phyloP scores from a whole-genome alignment of 2,888 invertebrate species.

The Odontomyia ornata region DNA sequence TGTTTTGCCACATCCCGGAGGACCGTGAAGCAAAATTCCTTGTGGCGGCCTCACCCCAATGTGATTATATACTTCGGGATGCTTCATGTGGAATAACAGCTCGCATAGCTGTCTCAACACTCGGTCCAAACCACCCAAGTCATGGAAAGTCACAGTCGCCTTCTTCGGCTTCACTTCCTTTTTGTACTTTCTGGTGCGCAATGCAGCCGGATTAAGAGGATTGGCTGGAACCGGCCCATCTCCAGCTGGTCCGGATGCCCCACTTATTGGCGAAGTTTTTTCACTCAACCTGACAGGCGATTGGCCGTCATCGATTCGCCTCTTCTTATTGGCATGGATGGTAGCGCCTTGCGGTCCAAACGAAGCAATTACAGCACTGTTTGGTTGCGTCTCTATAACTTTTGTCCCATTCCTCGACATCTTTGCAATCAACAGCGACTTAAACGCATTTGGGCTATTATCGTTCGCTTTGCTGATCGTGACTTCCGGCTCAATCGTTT shows the following conservation, averaged over 20 bases:
- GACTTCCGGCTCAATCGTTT: conserved; percentile 58
- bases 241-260: not conserved
- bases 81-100: conserved; percentile 84
- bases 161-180: conserved; percentile 41
- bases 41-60: conserved; percentile 88
- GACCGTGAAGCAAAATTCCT: conserved; percentile 93
- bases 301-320: conserved; percentile 49
- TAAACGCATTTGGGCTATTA: not conserved
- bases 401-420: conserved; percentile 64
- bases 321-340: conserved; percentile 46
- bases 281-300: not conserved
- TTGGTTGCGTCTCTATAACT: conserved; percentile 63
- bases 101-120: conserved; percentile 77
- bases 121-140: conserved; percentile 84
- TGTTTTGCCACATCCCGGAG: conserved; percentile 94
- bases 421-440: conserved; percentile 15
- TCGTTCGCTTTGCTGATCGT: conserved; percentile 50
- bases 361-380: not conserved
- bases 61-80: conserved; percentile 86
- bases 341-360: conserved; percentile 5
- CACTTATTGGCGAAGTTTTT: conserved; percentile 11
- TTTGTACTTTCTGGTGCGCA: conserved; percentile 41
- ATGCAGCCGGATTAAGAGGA: not conserved
- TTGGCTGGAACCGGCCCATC: not conserved
- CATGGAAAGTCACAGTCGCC: conserved; percentile 57